Percentiles rank a stretch among this genome's conserved stretches.
These are phyloP conservation scores for Diploptera punctata DNA, from an alignment of 2,888 invertebrate genomes.

Conservation along the genomic window DNA sequence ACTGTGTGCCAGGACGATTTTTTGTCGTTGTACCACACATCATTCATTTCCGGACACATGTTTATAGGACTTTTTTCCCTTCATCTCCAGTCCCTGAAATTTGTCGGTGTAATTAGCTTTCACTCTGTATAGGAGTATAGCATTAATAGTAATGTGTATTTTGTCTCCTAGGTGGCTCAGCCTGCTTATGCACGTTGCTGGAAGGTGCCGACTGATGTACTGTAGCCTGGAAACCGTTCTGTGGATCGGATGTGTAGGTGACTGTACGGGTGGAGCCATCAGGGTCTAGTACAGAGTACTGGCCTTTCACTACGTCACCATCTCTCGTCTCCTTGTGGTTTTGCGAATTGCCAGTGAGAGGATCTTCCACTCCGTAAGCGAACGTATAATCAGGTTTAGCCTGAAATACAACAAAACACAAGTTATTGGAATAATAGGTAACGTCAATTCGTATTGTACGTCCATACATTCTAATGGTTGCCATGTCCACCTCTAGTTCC, in stretches of 20 bases:
- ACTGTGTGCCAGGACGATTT: no score
- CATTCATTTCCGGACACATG: no score
- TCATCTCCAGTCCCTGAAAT: no score
- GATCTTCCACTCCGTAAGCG: slow-evolving; percentile 79
- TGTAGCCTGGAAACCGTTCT: slow-evolving; percentile 73
- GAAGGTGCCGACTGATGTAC: slow-evolving; percentile 49
- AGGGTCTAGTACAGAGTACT: slow-evolving; percentile 76
- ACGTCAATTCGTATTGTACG: no score
- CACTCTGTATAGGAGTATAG: no score
- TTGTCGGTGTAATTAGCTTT: no score
- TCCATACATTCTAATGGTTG: no score
- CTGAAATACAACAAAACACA: slow-evolving; percentile 55
- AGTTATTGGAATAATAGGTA: no score
- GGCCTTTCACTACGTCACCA: slow-evolving; percentile 74
- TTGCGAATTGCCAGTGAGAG: slow-evolving; percentile 73
- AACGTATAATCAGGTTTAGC: slow-evolving; percentile 79
- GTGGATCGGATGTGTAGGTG: slow-evolving; percentile 74
- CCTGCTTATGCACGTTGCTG: slow-evolving; percentile 14
- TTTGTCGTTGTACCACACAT: no score
- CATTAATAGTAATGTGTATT: no score
- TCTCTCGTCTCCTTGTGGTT: slow-evolving; percentile 74
- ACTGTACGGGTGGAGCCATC: slow-evolving; percentile 77
- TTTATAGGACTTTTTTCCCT: no score
- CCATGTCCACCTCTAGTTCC: no score
- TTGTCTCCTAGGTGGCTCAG: not conserved